phyloP scores from a whole-genome alignment of 2,113 vertebrate genomes.

The Zosterops lateralis region DNA sequence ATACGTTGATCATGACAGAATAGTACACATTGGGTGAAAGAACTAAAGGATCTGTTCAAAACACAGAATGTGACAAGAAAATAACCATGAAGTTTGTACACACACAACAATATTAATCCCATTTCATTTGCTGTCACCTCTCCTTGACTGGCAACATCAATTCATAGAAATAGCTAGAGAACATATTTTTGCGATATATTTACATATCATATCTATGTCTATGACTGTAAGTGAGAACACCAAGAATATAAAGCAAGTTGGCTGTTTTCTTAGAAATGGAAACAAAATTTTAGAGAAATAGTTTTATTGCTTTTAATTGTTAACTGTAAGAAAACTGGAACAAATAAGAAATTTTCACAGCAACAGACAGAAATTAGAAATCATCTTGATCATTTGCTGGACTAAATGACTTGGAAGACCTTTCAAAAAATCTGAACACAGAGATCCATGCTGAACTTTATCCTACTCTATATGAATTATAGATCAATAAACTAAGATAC shows the following conservation, averaged over 20 bases:
- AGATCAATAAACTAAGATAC: not conserved
- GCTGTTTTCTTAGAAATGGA: not conserved
- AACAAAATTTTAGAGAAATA: not conserved
- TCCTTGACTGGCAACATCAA: not conserved
- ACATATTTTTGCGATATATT: not conserved
- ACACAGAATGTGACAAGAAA: not conserved
- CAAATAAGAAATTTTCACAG: not conserved
- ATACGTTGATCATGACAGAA: not conserved
- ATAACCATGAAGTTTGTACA: not conserved
- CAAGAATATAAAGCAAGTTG: not conserved
- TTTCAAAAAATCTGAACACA: not conserved
- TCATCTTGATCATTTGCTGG: not conserved
- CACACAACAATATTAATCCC: not conserved
- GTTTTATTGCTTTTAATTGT: not conserved
- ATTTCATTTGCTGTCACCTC: not conserved
- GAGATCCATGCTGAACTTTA: not conserved
- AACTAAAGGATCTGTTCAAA: conserved; percentile 7
- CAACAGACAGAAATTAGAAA: not conserved
- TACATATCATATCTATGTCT: not conserved
- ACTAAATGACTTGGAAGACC: not conserved
- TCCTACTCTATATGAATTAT: not conserved
- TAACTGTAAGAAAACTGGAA: not conserved
- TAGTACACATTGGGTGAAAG: conserved; percentile 2
- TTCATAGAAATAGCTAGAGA: not conserved
- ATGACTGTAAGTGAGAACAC: not conserved